A percentile compares a stretch with the other conserved stretches of the same genome.
Conservation (phyloP, 1,140 invertebrate species). For the Drosophila lacertosa region DNA sequence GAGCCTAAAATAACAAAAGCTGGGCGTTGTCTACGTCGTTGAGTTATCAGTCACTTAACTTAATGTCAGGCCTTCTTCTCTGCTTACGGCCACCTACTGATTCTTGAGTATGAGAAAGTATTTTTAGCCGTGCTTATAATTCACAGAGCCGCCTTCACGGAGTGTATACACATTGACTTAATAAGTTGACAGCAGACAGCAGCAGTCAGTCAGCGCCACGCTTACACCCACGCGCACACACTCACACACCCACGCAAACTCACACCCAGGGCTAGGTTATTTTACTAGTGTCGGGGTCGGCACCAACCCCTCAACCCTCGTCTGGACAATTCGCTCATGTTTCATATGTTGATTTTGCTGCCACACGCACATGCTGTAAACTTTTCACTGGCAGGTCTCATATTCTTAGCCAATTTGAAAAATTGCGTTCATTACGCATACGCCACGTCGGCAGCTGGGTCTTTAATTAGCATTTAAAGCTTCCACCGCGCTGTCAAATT, state of each 20-base stretch:
- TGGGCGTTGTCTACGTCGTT: not conserved
- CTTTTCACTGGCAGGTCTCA: conserved; percentile 25
- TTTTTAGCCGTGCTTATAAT: conserved; percentile 68
- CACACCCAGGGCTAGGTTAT: not conserved
- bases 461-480: conserved; percentile 69
- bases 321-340: conserved; percentile 23
- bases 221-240: conserved; percentile 12
- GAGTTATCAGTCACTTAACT: not conserved
- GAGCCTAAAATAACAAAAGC: not conserved
- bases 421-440: conserved; percentile 53
- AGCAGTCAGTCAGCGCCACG: conserved; percentile 69
- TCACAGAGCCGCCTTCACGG: conserved; percentile 33
- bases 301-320: too few species aligned
- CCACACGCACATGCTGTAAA: conserved; percentile 22
- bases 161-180: conserved; percentile 60
- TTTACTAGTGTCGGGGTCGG: not conserved
- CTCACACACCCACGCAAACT: not conserved
- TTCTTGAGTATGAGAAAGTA: conserved; percentile 24
- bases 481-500: conserved; percentile 20
- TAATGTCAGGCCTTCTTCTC: not conserved
- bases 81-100: not conserved
- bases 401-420: conserved; percentile 58
- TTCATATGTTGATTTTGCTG: conserved; percentile 45
- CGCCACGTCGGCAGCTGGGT: conserved; percentile 39
- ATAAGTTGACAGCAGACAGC: conserved; percentile 77